These are phyloP conservation scores for Antedon mediterranea DNA, from an alignment of 53 echinoderm and acorn worm genomes.

Conservation along the genomic window DNA sequence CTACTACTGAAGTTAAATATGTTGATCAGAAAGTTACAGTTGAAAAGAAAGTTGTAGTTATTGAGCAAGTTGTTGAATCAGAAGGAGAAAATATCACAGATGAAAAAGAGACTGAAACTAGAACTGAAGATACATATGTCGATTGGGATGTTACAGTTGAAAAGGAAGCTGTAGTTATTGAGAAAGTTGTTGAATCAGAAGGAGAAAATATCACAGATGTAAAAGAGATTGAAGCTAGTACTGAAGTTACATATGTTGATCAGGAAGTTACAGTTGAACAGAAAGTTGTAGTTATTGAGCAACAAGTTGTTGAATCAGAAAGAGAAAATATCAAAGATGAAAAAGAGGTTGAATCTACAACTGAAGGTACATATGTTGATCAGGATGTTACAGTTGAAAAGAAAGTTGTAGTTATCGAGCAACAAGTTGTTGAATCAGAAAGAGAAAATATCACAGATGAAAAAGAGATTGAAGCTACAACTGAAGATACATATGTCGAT, in stretches of 20 bases:
- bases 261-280: not conserved
- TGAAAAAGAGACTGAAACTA: too few relatives aligned
- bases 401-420: not conserved
- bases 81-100: too few relatives aligned
- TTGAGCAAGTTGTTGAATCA: too few relatives aligned
- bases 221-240: slow-evolving; percentile 1
- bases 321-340: not conserved
- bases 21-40: too few relatives aligned
- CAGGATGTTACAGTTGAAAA: not conserved
- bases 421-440: slow-evolving; percentile 10
- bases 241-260: too few relatives aligned
- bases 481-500: too few relatives aligned
- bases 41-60: too few relatives aligned
- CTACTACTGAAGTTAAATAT: too few relatives aligned
- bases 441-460: slow-evolving; percentile 1
- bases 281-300: slow-evolving; percentile 11
- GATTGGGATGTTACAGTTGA: slow-evolving; percentile 27
- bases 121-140: too few relatives aligned
- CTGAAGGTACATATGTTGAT: too few relatives aligned
- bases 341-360: slow-evolving; percentile 5
- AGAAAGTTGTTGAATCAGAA: not conserved
- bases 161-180: slow-evolving; percentile 16
- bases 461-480: too few relatives aligned
- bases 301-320: not conserved
- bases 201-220: not conserved